phyloP scores from a whole-genome alignment of 37 sponge, comb jelly and placozoan species.

The Cliona cf. orientalis region DNA sequence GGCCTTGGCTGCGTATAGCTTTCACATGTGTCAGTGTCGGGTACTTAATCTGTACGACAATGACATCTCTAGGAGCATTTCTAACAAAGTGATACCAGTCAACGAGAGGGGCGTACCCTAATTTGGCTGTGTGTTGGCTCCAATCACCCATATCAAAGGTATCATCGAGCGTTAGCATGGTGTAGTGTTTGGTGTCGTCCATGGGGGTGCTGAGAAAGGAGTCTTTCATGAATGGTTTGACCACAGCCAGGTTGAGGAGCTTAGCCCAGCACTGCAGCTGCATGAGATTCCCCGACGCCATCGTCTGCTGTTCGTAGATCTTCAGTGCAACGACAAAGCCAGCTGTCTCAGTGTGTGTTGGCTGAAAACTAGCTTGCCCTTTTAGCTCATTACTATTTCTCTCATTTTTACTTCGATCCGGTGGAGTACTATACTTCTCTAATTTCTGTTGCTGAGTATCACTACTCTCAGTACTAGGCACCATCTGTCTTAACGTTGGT shows the following conservation, averaged over 20 bases:
- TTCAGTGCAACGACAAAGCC: slow-evolving; percentile 30
- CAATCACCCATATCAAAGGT: slow-evolving; percentile 26
- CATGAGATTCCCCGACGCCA: slow-evolving; percentile 47
- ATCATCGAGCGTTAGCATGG: slow-evolving; percentile 24
- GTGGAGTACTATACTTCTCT: background rate
- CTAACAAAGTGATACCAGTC: slow-evolving; percentile 19
- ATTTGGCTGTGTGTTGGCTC: background rate
- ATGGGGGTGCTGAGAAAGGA: slow-evolving; percentile 16
- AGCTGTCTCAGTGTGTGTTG: background rate
- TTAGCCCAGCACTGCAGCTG: slow-evolving; percentile 72
- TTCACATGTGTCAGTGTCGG: slow-evolving; percentile 3
- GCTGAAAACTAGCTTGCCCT: background rate
- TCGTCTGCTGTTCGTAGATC: slow-evolving; percentile 47
- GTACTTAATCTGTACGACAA: slow-evolving; percentile 39
- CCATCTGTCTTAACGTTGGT: background rate
- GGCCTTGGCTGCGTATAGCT: background rate
- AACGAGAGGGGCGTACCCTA: slow-evolving; percentile 33
- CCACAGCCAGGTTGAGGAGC: slow-evolving; percentile 10
- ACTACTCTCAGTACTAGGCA: background rate
- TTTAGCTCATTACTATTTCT: background rate
- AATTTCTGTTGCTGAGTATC: background rate
- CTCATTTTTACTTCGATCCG: background rate
- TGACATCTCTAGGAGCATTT: slow-evolving; percentile 52
- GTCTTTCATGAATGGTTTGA: slow-evolving; percentile 40
- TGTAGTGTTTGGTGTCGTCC: background rate